Evolutionary conservation across 92 coral and sea anemone species (phyloP), one percentile per base, ranked within the genome.

Genomic region (Epizoanthus ramosus): DNA sequence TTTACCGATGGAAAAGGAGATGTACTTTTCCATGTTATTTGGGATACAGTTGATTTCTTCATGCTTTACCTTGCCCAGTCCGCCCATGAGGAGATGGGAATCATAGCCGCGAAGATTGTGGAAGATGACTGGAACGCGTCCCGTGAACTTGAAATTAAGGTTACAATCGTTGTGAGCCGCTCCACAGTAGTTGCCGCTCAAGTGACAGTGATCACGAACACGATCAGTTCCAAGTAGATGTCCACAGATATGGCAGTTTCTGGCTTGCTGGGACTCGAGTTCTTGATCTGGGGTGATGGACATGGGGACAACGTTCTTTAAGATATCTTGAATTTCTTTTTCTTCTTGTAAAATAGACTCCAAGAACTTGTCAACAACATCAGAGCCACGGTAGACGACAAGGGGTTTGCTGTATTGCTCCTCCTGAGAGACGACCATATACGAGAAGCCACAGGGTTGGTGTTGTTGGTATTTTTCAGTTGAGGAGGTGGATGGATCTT

Each of bases 21-120:
- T 75, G 81, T 90, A 90, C 71, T 86, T 75, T 64, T 90, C 88
- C 47, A 68, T 68, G 84, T 87, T 90, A 73, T 87, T 87, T 3
- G 94, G 94, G 23, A 90, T 90, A 54, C 83, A 79, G 79, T 80
- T 87, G 72, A 87, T 74, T 59, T 73, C 24, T 52, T 73, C 79
- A 24, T 86, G 47, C 52, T 81, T 89, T 23, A 89, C 63, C 37
- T 89, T 89, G 0, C 92, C 92, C 28, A 80, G 52, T 4, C 84
- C 92, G 73, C 81, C 83, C 87, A 85, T 80, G 12, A 85, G 70
- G 1, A 85, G 52, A 63, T 89, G 92, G 14, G 79, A 79, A 63
- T 89, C 89, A 54, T 85, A 89, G 21, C 81, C 85, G 45, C 77
- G 54, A 5, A 84, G 57, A 61, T 74, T 84, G 64, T 84, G 87